A percentile compares a stretch with the other conserved stretches of the same genome.
These are phyloP conservation scores for Labrus mixtus DNA, from an alignment of 2,113 vertebrate genomes.

Conservation along the genomic window DNA sequence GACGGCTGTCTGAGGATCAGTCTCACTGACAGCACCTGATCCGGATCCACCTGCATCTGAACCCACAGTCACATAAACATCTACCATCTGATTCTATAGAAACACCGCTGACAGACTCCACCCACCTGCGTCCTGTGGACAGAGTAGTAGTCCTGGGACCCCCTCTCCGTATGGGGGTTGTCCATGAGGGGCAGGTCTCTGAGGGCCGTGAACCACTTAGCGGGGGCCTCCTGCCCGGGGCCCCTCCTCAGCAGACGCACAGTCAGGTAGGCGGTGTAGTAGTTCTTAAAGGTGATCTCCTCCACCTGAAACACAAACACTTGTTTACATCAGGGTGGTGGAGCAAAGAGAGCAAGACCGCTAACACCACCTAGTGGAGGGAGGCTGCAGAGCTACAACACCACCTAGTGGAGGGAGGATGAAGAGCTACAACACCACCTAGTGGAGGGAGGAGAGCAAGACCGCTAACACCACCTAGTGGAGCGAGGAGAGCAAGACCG, in stretches of 20 bases:
- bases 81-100: no score
- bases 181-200: conserved; percentile 89
- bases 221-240: conserved; percentile 55
- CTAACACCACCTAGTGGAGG: no score
- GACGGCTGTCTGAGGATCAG: conserved; percentile 94
- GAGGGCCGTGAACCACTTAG: conserved; percentile 89
- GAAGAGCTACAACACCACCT: no score
- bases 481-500: no score
- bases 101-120: no score
- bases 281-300: conserved; percentile 92
- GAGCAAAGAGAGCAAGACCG: no score
- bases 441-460: no score
- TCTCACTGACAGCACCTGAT: conserved; percentile 85
- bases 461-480: no score
- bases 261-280: conserved; percentile 92
- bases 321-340: no score
- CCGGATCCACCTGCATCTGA: conserved; percentile 90
- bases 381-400: no score
- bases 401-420: no score
- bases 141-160: conserved; percentile 91
- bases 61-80: background rate
- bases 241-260: conserved; percentile 85
- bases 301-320: conserved; percentile 80
- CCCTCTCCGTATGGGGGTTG: conserved; percentile 91
- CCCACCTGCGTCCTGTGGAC: conserved; percentile 87